phyloP scores from a whole-genome alignment of 2,888 invertebrate species.

The Laspeyria flexula region DNA sequence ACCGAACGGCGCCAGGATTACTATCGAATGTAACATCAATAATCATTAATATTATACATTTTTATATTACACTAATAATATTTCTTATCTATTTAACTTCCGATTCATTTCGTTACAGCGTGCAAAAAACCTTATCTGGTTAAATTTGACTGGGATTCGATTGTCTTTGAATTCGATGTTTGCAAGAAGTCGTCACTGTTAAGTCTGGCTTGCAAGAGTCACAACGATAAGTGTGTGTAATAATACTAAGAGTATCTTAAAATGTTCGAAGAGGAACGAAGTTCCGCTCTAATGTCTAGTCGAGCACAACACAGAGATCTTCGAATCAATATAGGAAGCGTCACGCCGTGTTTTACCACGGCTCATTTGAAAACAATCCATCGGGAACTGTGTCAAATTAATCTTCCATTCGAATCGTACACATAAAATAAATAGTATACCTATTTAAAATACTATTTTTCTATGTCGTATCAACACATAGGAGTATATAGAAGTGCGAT shows the following conservation, averaged over 20 bases:
- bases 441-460: too few relatives aligned
- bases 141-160: too few relatives aligned
- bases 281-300: slow-evolving; percentile 74
- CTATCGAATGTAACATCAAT: slow-evolving; percentile 74
- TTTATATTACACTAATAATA: slow-evolving; percentile 49
- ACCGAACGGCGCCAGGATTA: slow-evolving; percentile 98
- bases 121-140: too few relatives aligned
- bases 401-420: slow-evolving; percentile 61
- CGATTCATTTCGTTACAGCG: too few relatives aligned
- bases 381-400: slow-evolving; percentile 59
- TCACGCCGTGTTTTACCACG: slow-evolving; percentile 44
- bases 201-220: too few relatives aligned
- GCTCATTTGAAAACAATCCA: slow-evolving; percentile 59
- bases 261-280: slow-evolving; percentile 88
- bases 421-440: neutral
- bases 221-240: too few relatives aligned
- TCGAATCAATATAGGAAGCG: slow-evolving; percentile 76
- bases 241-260: slow-evolving; percentile 9
- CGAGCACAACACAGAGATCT: slow-evolving; percentile 85
- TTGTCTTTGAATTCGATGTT: too few relatives aligned
- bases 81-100: too few relatives aligned
- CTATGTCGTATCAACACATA: too few relatives aligned
- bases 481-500: too few relatives aligned
- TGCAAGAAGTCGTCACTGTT: too few relatives aligned
- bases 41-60: slow-evolving; percentile 24